Evolutionary conservation across 2,113 vertebrate genomes (phyloP), one percentile per base, ranked within the genome.

Genomic region (Cardinalis cardinalis): DNA sequence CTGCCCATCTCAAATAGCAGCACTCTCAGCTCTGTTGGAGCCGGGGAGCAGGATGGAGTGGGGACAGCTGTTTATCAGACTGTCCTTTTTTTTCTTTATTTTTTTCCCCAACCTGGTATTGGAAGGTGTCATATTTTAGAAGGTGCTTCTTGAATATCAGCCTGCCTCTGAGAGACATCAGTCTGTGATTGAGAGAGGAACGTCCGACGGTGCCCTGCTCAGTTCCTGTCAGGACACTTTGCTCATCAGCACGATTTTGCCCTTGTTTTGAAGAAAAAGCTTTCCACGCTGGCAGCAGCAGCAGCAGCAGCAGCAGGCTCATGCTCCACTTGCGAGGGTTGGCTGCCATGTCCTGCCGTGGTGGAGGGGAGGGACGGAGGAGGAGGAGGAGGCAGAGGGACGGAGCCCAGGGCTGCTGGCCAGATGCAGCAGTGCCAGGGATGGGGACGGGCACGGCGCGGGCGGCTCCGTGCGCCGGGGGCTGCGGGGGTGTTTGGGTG

Each of bases 1-100:
- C 72, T 86, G 73, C 68, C 76, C 52, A 51, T 83, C 90, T 94
- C 90, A 92, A 86, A 92, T 92, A 92, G 84, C 94, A 90, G 79
- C 72, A 83, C 68, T 76, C 88, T 89, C 92, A 92, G 94, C 80
- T 90, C 87, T 84, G 44, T 64, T 52, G 94, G 79, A 91, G 68
- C 83, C 2, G 0, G 41, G 82, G 53, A 79, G 72, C 72, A 93
- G 92, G 89, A 94, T 71, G 52, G 55, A 88, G 48, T 9, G 26
- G 80, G 79, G 80, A 81, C 44, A 77, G 73, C 24, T 86, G 72
- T 93, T 96, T 89, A 65, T 73, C 86, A 80, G 75, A 70, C 36
- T 49, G 53, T 18, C 41, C 25, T 41, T 40, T 64, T 60, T 63
- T 32, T 17, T 11, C 4, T 32, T 46, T 40, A 11, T 25, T 72